Percentiles rank a stretch among this genome's conserved stretches.
phyloP scores from a whole-genome alignment of 2,113 vertebrate species.

The Hirundichthys speculiger region DNA sequence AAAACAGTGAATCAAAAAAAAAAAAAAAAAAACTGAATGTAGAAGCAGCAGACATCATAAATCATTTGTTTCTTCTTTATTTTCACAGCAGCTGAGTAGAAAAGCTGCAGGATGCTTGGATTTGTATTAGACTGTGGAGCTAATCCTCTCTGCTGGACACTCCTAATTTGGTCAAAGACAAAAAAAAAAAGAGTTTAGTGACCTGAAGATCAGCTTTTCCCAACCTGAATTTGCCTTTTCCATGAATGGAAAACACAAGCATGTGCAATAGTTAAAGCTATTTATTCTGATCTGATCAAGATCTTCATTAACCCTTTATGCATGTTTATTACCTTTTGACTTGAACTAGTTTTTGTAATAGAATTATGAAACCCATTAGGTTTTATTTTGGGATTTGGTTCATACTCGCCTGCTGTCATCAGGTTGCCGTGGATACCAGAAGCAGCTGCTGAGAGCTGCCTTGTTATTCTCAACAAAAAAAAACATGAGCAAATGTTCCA shows the following conservation, averaged over 20 bases:
- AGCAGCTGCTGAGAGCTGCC: conserved; percentile 23
- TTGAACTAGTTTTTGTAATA: not conserved
- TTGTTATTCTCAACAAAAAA: conserved; percentile 19
- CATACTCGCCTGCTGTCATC: conserved; percentile 16
- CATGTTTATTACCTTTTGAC: too few relatives aligned
- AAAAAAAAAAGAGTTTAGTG: not conserved
- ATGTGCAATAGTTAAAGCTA: too few relatives aligned
- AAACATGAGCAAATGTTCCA: conserved; percentile 11
- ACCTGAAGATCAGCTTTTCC: not conserved
- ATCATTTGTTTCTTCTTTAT: conserved; percentile 6
- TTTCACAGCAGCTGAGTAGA: not conserved
- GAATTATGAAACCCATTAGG: not conserved
- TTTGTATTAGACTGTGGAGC: not conserved
- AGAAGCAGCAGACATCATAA: not conserved
- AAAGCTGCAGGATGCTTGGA: not conserved
- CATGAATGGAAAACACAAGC: not conserved
- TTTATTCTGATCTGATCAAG: too few relatives aligned
- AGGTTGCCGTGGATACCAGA: conserved; percentile 51
- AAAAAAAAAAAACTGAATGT: conserved; percentile 31
- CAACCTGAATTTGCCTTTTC: not conserved
- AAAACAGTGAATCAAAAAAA: too few relatives aligned
- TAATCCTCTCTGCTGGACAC: not conserved
- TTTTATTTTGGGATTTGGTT: conserved; percentile 25
- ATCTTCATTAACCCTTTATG: too few relatives aligned
- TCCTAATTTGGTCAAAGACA: not conserved